Conservation (phyloP, 1,140 invertebrate genomes). For the Scaptomyza montana region DNA sequence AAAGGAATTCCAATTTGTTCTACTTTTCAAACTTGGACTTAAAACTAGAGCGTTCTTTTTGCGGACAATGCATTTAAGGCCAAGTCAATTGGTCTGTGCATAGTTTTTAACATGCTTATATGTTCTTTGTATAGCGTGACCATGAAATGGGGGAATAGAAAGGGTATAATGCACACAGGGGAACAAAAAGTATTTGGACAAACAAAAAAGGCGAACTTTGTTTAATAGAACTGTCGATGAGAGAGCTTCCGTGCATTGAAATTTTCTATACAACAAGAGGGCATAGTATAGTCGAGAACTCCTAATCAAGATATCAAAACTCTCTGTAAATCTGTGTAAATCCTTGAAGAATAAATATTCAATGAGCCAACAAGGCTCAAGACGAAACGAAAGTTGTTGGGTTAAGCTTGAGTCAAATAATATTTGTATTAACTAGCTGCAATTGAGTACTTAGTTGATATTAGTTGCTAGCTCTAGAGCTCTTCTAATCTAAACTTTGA, state of each 20-base stretch:
- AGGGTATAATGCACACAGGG: too few species aligned
- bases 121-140: too few species aligned
- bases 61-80: neutral
- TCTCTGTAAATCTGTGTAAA: slow-evolving; percentile 41
- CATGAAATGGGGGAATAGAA: too few species aligned
- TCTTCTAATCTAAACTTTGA: neutral
- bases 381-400: too few species aligned
- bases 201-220: too few species aligned
- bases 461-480: slow-evolving; percentile 6
- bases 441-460: slow-evolving; percentile 11
- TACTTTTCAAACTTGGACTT: neutral
- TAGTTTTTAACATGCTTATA: too few species aligned
- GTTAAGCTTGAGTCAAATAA: slow-evolving; percentile 21
- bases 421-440: slow-evolving; percentile 54
- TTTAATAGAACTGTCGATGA: too few species aligned
- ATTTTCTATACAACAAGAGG: too few species aligned
- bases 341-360: slow-evolving; percentile 46
- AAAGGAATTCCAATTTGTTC: slow-evolving; percentile 16
- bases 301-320: too few species aligned
- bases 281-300: too few species aligned
- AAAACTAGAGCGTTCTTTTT: neutral
- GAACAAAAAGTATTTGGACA: too few species aligned
- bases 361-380: slow-evolving; percentile 25
- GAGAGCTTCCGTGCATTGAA: too few species aligned
- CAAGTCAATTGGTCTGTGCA: neutral